A percentile compares a stretch with the other conserved stretches of the same genome.
Evolutionary conservation across 2,113 vertebrate genomes (phyloP).

Genomic region (Ahaetulla prasina): DNA sequence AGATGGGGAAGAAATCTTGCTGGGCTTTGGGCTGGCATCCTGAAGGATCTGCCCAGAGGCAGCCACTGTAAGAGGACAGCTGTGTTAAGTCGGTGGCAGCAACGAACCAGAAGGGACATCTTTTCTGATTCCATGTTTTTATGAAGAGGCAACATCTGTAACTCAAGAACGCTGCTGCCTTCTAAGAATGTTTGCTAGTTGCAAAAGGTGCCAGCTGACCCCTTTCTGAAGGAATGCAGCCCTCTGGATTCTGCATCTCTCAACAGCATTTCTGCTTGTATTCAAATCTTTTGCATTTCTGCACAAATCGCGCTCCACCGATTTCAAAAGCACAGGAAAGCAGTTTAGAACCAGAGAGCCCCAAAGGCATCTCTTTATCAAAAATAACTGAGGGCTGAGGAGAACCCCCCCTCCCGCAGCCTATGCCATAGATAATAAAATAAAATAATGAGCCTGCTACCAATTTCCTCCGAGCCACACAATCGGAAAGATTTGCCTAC

Average conservation of each 20-base stretch:
- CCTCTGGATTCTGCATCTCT: not conserved
- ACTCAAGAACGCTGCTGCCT: not conserved
- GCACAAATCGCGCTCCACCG: not conserved
- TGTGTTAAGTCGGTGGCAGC: not conserved
- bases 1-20: not conserved
- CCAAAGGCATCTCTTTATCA: not conserved
- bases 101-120: not conserved
- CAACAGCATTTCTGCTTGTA: not conserved
- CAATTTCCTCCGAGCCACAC: not conserved
- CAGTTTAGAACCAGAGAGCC: no score
- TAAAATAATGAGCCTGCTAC: not conserved
- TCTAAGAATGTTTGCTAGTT: not conserved
- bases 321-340: not conserved
- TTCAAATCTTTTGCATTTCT: not conserved
- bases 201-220: not conserved
- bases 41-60: not conserved
- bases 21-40: not conserved
- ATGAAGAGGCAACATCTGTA: not conserved
- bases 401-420: not conserved
- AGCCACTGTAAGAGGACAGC: not conserved
- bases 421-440: not conserved
- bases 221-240: not conserved
- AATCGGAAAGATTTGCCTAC: not conserved
- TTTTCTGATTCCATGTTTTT: not conserved
- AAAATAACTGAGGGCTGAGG: not conserved